Conservation (phyloP, 2,797 vertebrate genomes). For the Phrynocephalus guinanensis region DNA sequence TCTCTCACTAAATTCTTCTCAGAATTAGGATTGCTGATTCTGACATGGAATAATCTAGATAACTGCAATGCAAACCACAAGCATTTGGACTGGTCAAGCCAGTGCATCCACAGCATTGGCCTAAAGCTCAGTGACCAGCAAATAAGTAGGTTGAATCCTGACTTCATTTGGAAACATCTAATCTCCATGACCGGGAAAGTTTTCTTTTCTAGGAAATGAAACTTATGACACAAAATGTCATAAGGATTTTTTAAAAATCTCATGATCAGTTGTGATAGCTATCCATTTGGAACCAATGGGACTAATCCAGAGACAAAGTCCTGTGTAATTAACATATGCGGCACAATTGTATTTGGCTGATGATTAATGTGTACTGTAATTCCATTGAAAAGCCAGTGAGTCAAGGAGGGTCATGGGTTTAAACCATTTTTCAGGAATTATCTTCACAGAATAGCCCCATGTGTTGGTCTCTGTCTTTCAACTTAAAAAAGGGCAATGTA, state of each 20-base stretch:
- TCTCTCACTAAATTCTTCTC: background rate
- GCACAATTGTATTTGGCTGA: background rate
- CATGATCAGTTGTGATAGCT: background rate
- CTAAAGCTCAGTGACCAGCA: background rate
- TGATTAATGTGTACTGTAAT: background rate
- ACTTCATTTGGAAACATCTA: background rate
- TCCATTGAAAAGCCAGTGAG: background rate
- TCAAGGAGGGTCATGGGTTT: too few relatives aligned
- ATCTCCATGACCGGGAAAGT: conserved; percentile 4
- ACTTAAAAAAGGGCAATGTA: background rate
- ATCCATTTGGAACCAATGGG: background rate
- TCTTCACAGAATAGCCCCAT: background rate
- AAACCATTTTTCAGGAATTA: too few relatives aligned
- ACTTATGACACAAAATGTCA: background rate
- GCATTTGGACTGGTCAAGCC: background rate
- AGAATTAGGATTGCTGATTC: conserved; percentile 8
- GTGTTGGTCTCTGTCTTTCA: background rate
- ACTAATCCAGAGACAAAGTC: background rate
- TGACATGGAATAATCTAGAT: background rate
- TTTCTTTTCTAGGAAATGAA: conserved; percentile 2
- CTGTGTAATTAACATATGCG: background rate
- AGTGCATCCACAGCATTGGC: background rate
- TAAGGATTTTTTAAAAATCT: background rate
- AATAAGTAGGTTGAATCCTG: background rate
- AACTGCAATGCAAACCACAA: background rate